A percentile compares a stretch with the other conserved stretches of the same genome.
Evolutionary conservation across 64 coral and sea anemone species (phyloP).

Genomic region (Dendronephthya gigantea): DNA sequence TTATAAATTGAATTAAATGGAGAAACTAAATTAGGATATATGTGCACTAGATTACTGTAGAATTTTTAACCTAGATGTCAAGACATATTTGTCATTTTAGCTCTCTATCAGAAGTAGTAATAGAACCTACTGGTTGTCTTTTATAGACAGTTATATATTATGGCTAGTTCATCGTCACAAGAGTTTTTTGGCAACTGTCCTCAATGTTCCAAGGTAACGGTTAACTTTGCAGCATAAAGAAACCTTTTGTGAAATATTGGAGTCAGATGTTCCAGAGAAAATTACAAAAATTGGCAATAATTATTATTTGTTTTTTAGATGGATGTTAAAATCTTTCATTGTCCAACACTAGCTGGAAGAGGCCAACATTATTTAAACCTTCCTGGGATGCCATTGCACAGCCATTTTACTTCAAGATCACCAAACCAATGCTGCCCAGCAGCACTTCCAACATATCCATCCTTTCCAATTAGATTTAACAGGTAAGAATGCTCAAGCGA

Average conservation of each 20-base stretch:
- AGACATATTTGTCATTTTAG: too few relatives aligned
- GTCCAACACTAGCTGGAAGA: not conserved
- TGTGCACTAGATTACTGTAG: too few relatives aligned
- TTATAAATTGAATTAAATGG: too few relatives aligned
- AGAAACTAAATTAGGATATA: too few relatives aligned
- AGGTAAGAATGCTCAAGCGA: too few relatives aligned
- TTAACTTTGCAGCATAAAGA: not conserved
- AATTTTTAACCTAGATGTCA: too few relatives aligned
- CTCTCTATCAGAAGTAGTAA: not conserved
- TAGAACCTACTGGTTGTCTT: too few relatives aligned
- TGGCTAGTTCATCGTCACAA: not conserved
- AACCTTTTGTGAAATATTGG: not conserved
- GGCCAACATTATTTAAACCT: not conserved
- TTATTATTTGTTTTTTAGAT: not conserved
- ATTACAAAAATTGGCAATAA: not conserved
- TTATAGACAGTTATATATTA: not conserved
- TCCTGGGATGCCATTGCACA: not conserved
- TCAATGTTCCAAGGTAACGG: not conserved
- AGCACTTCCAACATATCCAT: not conserved
- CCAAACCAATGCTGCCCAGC: not conserved
- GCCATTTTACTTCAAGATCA: not conserved
- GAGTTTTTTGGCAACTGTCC: not conserved
- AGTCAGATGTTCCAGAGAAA: not conserved
- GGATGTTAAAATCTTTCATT: not conserved
- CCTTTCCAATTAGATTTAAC: not conserved